Conservation (phyloP, 2,888 invertebrate genomes). For the Automeris io region DNA sequence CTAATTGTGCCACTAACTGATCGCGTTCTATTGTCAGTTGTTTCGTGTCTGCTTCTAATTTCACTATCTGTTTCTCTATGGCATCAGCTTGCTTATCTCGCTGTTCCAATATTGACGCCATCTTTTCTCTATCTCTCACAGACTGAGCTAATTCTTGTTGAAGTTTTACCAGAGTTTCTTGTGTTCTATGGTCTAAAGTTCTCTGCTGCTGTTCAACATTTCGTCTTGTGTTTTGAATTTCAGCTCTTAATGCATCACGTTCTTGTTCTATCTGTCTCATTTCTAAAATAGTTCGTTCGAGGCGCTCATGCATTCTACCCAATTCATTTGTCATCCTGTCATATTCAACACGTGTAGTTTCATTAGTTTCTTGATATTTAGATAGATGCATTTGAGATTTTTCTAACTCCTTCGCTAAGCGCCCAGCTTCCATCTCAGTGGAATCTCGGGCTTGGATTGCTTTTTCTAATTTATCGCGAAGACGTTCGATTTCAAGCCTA, state of each 20-base stretch:
- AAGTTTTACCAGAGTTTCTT: slow-evolving; percentile 83
- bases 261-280: slow-evolving; percentile 85
- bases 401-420: slow-evolving; percentile 89
- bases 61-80: slow-evolving; percentile 89
- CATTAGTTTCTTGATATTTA: slow-evolving; percentile 90
- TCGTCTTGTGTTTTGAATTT: slow-evolving; percentile 81
- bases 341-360: slow-evolving; percentile 89
- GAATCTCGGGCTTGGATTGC: slow-evolving; percentile 88
- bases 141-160: slow-evolving; percentile 85
- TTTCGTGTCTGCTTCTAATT: slow-evolving; percentile 90
- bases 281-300: slow-evolving; percentile 83
- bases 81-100: slow-evolving; percentile 88
- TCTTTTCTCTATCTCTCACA: slow-evolving; percentile 85
- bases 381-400: slow-evolving; percentile 89
- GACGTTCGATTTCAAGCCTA: slow-evolving; percentile 87
- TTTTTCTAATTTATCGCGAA: slow-evolving; percentile 91
- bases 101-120: slow-evolving; percentile 86
- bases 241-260: slow-evolving; percentile 82
- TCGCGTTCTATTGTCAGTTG: slow-evolving; percentile 91
- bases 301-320: slow-evolving; percentile 87
- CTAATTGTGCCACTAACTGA: slow-evolving; percentile 91
- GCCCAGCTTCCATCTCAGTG: slow-evolving; percentile 90
- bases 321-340: slow-evolving; percentile 90
- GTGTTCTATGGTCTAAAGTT: slow-evolving; percentile 81
- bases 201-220: slow-evolving; percentile 80